These are phyloP conservation scores for Dendrolimus houi DNA, from an alignment of 2,888 invertebrate species.

Conservation along the genomic window DNA sequence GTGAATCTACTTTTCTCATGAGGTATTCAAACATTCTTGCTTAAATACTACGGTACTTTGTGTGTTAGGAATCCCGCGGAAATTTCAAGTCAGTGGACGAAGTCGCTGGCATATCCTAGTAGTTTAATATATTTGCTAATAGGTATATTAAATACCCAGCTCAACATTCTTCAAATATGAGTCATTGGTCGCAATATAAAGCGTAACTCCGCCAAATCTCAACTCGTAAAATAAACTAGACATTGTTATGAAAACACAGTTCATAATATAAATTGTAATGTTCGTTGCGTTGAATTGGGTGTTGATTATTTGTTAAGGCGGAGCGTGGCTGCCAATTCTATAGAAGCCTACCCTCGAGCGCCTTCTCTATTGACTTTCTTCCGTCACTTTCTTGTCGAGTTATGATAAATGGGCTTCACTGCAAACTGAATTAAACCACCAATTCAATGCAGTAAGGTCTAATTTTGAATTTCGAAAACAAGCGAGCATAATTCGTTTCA, in stretches of 20 bases:
- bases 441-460: conserved; percentile 20
- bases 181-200: too few relatives aligned
- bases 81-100: too few relatives aligned
- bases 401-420: conserved; percentile 54
- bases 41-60: too few relatives aligned
- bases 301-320: conserved; percentile 45
- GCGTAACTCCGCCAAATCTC: neutral
- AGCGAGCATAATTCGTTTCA: conserved; percentile 64
- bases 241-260: neutral
- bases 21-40: too few relatives aligned
- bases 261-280: neutral
- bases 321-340: conserved; percentile 39
- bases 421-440: conserved; percentile 31
- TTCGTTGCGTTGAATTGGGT: conserved; percentile 10
- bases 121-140: too few relatives aligned
- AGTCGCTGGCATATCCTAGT: too few relatives aligned
- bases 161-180: too few relatives aligned
- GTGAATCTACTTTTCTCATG: too few relatives aligned
- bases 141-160: too few relatives aligned
- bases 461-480: conserved; percentile 21
- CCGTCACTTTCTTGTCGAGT: conserved; percentile 72
- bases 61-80: too few relatives aligned
- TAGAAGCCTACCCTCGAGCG: conserved; percentile 64
- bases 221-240: neutral
- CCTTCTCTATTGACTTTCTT: conserved; percentile 74